Evolutionary conservation across 2,797 vertebrate genomes (phyloP), one percentile per base, ranked within the genome.

Genomic region (Argya squamiceps): DNA sequence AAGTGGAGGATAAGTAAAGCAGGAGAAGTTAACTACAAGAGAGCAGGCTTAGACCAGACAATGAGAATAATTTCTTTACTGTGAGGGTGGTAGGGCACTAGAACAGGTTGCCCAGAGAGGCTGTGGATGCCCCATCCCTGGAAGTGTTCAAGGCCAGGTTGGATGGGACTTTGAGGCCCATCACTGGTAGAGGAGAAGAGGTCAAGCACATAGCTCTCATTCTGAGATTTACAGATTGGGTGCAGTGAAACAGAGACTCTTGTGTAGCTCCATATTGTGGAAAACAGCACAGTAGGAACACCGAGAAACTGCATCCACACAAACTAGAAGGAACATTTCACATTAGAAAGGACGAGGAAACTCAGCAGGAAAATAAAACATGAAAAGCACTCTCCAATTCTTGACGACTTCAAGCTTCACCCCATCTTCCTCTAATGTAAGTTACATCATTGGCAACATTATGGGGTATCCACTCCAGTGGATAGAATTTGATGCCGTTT

Each of bases 261-360:
- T 26, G 22, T n/a, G 49, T 37, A 79, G 27, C 36, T 60, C 58
- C 53, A 39, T 37, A 5, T 16, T 36, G 16, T 46, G 50, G 43
- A 58, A 53, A 83, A 65, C 1, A 8, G 32, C 55, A 56, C 0
- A 0, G 56, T 3, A 56, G 49, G 89, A 80, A 43, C 2, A 21
- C 17, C n/a, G 68, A 37, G 32, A 84, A 84, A 53, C 30, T 50
- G 37, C 46, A 88, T 22, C 26, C 29, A 41, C 39, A 36, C 37
- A 68, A 55, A 44, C 5, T 14, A 83, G 37, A 81, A 63, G 36
- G 53, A 58, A 32, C 7, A 50, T 13, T 75, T 85, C 41, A 68
- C n/a, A 37, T 44, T 55, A 41, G 21, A 78, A 55, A 79, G 16
- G 8, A 19, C 9, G 15, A 84, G 8, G 23, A 79, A 67, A 36